These are phyloP conservation scores for Uria aalge DNA, from an alignment of 2,113 vertebrate species.

Conservation along the genomic window DNA sequence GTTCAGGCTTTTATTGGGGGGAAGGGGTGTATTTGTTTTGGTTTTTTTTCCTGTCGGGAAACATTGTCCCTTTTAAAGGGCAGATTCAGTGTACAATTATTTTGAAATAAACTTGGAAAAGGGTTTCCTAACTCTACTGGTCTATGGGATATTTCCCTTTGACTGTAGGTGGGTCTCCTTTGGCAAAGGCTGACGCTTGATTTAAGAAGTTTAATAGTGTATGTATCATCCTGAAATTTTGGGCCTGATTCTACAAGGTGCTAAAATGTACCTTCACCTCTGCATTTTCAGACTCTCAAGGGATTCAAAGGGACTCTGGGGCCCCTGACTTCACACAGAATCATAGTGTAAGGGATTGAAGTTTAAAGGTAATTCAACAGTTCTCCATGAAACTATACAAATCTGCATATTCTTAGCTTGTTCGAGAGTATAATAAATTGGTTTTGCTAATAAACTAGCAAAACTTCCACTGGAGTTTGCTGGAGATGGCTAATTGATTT, in stretches of 20 bases:
- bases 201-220: neutral
- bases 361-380: neutral
- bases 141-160: neutral
- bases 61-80: neutral
- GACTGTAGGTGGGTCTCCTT: neutral
- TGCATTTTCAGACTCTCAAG: neutral
- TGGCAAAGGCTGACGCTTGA: neutral
- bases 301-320: neutral
- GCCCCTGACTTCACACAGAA: neutral
- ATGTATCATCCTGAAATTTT: neutral
- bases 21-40: accelerated
- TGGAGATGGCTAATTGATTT: neutral
- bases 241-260: neutral
- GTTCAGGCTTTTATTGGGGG: neutral
- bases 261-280: neutral
- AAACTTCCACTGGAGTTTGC: neutral
- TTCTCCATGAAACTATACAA: neutral
- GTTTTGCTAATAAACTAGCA: neutral
- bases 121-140: neutral
- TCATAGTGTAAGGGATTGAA: neutral
- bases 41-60: neutral
- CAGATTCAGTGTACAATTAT: neutral
- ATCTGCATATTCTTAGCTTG: neutral
- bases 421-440: neutral
- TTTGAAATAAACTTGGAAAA: neutral